These are phyloP conservation scores for Sitta europaea DNA, from an alignment of 2,113 vertebrate genomes.

Conservation along the genomic window DNA sequence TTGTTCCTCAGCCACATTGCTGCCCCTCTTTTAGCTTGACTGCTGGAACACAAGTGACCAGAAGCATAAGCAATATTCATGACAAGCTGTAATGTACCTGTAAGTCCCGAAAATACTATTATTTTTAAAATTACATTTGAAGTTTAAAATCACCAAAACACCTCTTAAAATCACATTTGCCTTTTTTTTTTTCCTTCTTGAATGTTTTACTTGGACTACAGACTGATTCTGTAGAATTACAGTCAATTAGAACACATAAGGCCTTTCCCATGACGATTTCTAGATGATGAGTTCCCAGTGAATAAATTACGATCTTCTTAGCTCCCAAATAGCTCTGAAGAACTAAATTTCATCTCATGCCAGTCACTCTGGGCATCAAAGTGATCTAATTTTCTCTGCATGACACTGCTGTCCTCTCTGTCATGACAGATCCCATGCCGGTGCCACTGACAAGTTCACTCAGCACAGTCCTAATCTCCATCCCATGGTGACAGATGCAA, in stretches of 20 bases:
- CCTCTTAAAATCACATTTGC: neutral
- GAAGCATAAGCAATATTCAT: neutral
- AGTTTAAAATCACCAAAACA: neutral
- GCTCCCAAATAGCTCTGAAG: neutral
- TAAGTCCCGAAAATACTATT: neutral
- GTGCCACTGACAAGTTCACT: accelerated
- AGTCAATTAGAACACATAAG: neutral
- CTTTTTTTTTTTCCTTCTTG: neutral
- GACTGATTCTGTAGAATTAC: neutral
- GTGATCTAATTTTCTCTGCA: neutral
- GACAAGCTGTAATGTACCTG: neutral
- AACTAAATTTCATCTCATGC: neutral
- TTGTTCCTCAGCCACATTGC: neutral
- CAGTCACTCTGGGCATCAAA: neutral
- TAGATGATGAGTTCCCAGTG: neutral
- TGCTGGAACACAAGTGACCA: neutral
- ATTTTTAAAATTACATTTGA: neutral
- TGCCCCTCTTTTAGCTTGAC: neutral
- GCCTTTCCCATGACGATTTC: neutral
- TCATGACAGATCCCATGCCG: neutral
- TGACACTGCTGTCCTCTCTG: accelerated
- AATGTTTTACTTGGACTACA: neutral
- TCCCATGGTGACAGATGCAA: neutral
- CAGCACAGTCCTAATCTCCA: neutral
- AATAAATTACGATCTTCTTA: neutral